Conservation (phyloP, 2,888 invertebrate genomes). For the Atherix ibis region DNA sequence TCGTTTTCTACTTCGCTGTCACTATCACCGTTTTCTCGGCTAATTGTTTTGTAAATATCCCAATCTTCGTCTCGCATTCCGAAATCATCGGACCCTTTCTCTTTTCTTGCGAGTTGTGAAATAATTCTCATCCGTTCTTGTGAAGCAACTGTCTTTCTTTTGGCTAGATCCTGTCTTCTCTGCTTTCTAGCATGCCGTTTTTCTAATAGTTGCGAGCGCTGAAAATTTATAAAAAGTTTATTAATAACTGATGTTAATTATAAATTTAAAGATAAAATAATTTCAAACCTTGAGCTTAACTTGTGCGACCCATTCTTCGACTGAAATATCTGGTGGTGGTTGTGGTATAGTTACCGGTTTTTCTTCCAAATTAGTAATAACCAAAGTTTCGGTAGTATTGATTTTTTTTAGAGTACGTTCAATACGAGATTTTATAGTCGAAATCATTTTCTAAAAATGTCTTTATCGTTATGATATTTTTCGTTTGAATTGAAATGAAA, state of each 20-base stretch:
- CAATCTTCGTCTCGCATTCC: slow-evolving; percentile 89
- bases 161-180: slow-evolving; percentile 73
- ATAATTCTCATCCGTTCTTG: slow-evolving; percentile 92
- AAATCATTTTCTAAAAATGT: slow-evolving; percentile 14
- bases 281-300: slow-evolving; percentile 20
- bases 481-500: no score
- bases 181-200: slow-evolving; percentile 60
- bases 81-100: slow-evolving; percentile 75
- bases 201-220: slow-evolving; percentile 55
- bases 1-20: slow-evolving; percentile 89
- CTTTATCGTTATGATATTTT: neutral
- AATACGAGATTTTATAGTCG: slow-evolving; percentile 16
- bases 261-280: no score
- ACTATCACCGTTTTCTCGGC: slow-evolving; percentile 59
- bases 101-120: slow-evolving; percentile 68
- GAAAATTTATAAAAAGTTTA: no score
- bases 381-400: slow-evolving; percentile 39
- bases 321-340: slow-evolving; percentile 23
- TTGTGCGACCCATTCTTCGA: slow-evolving; percentile 24
- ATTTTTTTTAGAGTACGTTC: slow-evolving; percentile 66
- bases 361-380: slow-evolving; percentile 15
- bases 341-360: slow-evolving; percentile 19
- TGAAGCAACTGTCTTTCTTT: slow-evolving; percentile 77
- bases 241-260: no score
- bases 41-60: slow-evolving; percentile 90